phyloP scores from a whole-genome alignment of 2,113 vertebrate species.

The Callorhinus ursinus region DNA sequence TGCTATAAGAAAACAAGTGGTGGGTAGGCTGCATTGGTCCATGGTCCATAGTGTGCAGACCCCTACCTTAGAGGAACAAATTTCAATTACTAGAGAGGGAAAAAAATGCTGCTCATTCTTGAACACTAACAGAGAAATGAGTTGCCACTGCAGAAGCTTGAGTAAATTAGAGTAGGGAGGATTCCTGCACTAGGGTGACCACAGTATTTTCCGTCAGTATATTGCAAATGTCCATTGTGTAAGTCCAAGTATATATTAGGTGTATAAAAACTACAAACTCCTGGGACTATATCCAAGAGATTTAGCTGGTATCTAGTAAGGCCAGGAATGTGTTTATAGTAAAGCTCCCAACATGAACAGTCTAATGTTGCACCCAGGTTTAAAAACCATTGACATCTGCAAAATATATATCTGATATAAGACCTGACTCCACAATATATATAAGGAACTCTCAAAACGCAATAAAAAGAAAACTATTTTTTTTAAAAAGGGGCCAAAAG shows the following conservation, averaged over 20 bases:
- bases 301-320: not conserved
- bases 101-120: not conserved
- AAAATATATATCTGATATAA: not conserved
- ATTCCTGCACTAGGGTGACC: not conserved
- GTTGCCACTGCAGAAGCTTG: not conserved
- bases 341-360: not conserved
- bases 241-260: not conserved
- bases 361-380: not conserved
- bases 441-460: not conserved
- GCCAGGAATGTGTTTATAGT: not conserved
- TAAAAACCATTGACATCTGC: not conserved
- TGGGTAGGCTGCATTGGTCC: not conserved
- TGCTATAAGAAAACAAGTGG: not conserved
- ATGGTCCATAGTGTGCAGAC: not conserved
- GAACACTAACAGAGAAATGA: slow-evolving; percentile 13
- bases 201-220: not conserved
- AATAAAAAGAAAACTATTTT: not conserved
- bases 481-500: not conserved
- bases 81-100: not conserved
- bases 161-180: not conserved
- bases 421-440: not conserved
- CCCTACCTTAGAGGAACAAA: not conserved
- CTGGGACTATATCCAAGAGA: not conserved
- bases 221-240: not conserved
- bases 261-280: not conserved